Evolutionary conservation across 2,888 invertebrate genomes (phyloP).

Genomic region (Agrochola lychnidis): DNA sequence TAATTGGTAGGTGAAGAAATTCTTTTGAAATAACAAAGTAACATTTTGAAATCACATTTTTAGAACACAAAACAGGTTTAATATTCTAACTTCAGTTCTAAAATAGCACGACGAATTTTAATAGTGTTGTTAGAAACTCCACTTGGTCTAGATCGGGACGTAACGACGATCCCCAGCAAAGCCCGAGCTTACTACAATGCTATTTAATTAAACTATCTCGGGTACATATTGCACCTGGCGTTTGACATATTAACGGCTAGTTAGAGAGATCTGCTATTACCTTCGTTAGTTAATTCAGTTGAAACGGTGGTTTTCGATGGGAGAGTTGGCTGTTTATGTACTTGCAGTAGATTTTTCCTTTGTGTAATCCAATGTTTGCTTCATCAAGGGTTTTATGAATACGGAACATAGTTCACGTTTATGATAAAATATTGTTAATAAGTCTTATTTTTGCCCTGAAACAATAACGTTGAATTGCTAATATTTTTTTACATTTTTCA

Average conservation of each 20-base stretch:
- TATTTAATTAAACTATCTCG: conserved; percentile 60
- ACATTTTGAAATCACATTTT: not conserved
- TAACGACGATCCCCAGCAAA: conserved; percentile 11
- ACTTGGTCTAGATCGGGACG: conserved; percentile 4
- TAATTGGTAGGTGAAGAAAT: not conserved
- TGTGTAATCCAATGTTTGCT: not conserved
- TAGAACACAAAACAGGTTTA: not conserved
- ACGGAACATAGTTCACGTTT: too few relatives aligned
- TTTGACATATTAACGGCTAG: conserved; percentile 55
- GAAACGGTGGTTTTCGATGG: conserved; percentile 21
- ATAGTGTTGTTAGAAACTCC: conserved; percentile 12
- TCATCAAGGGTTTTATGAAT: not conserved
- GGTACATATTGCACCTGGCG: conserved; percentile 57
- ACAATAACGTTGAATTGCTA: not conserved
- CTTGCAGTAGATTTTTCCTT: not conserved
- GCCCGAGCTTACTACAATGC: conserved; percentile 39
- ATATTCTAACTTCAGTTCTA: not conserved
- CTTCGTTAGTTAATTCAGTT: conserved; percentile 31
- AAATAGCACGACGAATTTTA: not conserved
- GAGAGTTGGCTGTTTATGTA: conserved; percentile 17
- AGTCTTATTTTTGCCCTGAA: not conserved
- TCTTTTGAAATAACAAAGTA: not conserved
- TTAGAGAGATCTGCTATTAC: conserved; percentile 41
- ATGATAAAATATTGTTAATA: not conserved
- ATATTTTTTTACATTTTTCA: too few relatives aligned